Percentiles rank a stretch among this genome's conserved stretches.
These are phyloP conservation scores for Agonopterix arenella DNA, from an alignment of 2,888 invertebrate genomes.

Conservation along the genomic window DNA sequence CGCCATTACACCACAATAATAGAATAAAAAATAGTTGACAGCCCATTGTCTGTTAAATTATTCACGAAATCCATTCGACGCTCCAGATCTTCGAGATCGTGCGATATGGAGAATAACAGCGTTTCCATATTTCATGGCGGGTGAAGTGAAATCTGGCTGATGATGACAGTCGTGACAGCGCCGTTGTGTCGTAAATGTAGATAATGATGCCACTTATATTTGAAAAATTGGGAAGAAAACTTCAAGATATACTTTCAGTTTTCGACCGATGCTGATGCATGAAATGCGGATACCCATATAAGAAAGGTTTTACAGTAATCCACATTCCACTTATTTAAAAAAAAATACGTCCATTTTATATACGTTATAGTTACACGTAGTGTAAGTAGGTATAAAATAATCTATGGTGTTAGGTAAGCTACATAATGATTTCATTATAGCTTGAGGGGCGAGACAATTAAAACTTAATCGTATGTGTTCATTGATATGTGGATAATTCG, in stretches of 20 bases:
- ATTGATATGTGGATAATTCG: conserved; percentile 40
- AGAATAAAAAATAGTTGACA: conserved; percentile 57
- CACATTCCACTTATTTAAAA: too few relatives aligned
- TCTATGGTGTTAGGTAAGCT: too few relatives aligned
- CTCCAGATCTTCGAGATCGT: conserved; percentile 63
- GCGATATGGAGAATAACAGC: conserved; percentile 63
- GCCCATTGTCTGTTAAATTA: conserved; percentile 68
- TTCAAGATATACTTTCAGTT: too few relatives aligned
- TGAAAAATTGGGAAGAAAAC: too few relatives aligned
- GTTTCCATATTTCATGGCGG: conserved; percentile 58
- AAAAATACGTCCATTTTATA: too few relatives aligned
- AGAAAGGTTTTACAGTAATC: too few relatives aligned
- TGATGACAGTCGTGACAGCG: conserved; percentile 68
- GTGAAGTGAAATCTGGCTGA: conserved; percentile 44
- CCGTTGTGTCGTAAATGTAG: too few relatives aligned
- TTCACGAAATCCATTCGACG: conserved; percentile 67
- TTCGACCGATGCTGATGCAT: too few relatives aligned
- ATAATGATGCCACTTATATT: too few relatives aligned
- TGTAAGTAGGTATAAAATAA: too few relatives aligned
- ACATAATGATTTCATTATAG: background rate
- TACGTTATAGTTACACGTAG: too few relatives aligned
- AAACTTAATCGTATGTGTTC: conserved; percentile 55
- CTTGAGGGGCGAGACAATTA: conserved; percentile 40
- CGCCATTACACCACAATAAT: conserved; percentile 34
- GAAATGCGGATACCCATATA: too few relatives aligned